A percentile compares a stretch with the other conserved stretches of the same genome.
phyloP scores from a whole-genome alignment of 1,140 invertebrate species.

The Drosophila eugracilis region DNA sequence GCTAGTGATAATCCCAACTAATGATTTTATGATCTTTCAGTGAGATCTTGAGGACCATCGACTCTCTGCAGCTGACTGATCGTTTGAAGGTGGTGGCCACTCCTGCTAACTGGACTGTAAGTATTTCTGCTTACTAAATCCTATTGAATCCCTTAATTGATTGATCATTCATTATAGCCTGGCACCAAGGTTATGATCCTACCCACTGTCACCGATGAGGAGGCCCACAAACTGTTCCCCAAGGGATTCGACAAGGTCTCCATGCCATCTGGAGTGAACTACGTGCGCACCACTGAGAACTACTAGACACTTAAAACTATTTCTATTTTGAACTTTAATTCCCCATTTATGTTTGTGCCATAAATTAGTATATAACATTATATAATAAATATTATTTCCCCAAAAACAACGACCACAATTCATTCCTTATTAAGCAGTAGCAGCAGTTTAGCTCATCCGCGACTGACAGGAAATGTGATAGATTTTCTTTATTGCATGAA shows the following conservation, averaged over 20 bases:
- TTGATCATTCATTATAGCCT: slow-evolving; percentile 85
- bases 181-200: slow-evolving; percentile 94
- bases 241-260: slow-evolving; percentile 88
- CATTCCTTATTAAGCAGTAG: too few species aligned
- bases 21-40: slow-evolving; percentile 85
- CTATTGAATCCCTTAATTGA: slow-evolving; percentile 81
- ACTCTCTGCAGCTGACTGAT: slow-evolving; percentile 94
- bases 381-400: too few species aligned
- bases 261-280: slow-evolving; percentile 92
- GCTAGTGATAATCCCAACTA: not conserved
- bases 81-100: slow-evolving; percentile 90
- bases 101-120: slow-evolving; percentile 94
- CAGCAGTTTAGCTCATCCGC: too few species aligned
- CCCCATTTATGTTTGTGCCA: slow-evolving; percentile 21
- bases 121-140: slow-evolving; percentile 12
- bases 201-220: slow-evolving; percentile 89
- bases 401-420: too few species aligned
- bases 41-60: slow-evolving; percentile 95
- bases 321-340: not conserved
- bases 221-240: slow-evolving; percentile 90
- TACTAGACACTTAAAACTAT: slow-evolving; percentile 84
- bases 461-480: too few species aligned
- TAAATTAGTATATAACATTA: too few species aligned
- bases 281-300: slow-evolving; percentile 91
- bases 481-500: too few species aligned